Base-by-base conservation (phyloP, 1,140 invertebrate species). In the Macrosteles quadrilineatus region DNA sequence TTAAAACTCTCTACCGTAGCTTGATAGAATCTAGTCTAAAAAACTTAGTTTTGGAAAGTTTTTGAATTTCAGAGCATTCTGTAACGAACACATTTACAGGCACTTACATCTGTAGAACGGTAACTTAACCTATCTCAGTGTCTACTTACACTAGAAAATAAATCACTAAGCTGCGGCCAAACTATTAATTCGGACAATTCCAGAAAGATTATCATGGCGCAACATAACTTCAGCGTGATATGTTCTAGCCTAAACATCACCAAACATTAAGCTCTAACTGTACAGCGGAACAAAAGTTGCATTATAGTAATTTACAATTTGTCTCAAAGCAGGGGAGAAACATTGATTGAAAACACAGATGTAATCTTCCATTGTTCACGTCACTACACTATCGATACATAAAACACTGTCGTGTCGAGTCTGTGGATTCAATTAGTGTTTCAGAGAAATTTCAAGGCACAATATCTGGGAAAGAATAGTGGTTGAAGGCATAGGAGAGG, bases 141-240 rank as follows among this genome's bases (percentile, higher is more conserved):
- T 9, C 47, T 50, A 50, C 47, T 50, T 50, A 50, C 4, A 4
- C 47, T 50, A 50, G n/a, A 50, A 50, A 50, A 50, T 21, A 50
- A 50, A 4, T 19, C 14, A 50, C 4, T 21, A 17, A 19, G 4
- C 14, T 19, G 47, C 47, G 6, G 4, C 25, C 21, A 66, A 66
- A 66, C 32, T 66, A 66, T n/a, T 66, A 66, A 66, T 66, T 66
- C 63, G 63, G 63, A 43, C 27, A 43, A 25, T 66, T 66, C 23
- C 32, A 19, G 4, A 66, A n/a, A 66, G 63, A 66, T 66, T 66
- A 66, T 66, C 63, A 45, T 66, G 32, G 32, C 63, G 63, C 63
- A 23, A 25, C 2, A 43, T n/a, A 21, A 45, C 23, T 17, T 45
- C 32, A 45, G 31, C 40, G 45, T 43, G 32, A 27, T 66, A 40